These are phyloP conservation scores for Tautogolabrus adspersus DNA, from an alignment of 2,113 vertebrate genomes.

Conservation along the genomic window DNA sequence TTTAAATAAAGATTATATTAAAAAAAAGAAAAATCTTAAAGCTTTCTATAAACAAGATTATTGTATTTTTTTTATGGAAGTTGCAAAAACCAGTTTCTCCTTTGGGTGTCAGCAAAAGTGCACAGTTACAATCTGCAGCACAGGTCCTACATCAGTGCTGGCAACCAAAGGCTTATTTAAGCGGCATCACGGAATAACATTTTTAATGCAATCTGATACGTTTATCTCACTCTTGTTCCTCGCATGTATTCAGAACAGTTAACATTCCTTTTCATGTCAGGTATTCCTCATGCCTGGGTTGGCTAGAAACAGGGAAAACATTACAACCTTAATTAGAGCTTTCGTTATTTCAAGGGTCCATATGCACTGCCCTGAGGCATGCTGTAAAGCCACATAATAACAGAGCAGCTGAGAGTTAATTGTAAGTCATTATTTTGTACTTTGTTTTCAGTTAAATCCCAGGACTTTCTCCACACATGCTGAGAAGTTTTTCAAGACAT, in stretches of 20 bases:
- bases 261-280: constrained; percentile 45
- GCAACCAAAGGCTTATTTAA: constrained; percentile 8
- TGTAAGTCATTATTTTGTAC: constrained; percentile 81
- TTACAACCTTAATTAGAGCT: constrained; percentile 75
- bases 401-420: constrained; percentile 78
- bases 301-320: constrained; percentile 69
- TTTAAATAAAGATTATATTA: constrained; percentile 72
- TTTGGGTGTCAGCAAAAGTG: constrained; percentile 82
- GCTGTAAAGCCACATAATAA: constrained; percentile 80
- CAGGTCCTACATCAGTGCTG: constrained; percentile 12
- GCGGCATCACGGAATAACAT: neutral
- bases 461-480: constrained; percentile 77
- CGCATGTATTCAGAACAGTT: constrained; percentile 2
- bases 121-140: constrained; percentile 23
- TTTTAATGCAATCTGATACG: neutral
- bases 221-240: neutral
- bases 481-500: constrained; percentile 36
- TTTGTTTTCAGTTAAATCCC: constrained; percentile 69
- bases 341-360: constrained; percentile 73
- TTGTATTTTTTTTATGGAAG: neutral
- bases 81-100: constrained; percentile 71
- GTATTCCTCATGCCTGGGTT: constrained; percentile 69
- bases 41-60: no score
- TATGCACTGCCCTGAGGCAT: constrained; percentile 70
- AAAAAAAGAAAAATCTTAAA: constrained; percentile 36